These are phyloP conservation scores for Bimastos eiseni DNA, from an alignment of 2,888 invertebrate genomes.

Conservation along the genomic window DNA sequence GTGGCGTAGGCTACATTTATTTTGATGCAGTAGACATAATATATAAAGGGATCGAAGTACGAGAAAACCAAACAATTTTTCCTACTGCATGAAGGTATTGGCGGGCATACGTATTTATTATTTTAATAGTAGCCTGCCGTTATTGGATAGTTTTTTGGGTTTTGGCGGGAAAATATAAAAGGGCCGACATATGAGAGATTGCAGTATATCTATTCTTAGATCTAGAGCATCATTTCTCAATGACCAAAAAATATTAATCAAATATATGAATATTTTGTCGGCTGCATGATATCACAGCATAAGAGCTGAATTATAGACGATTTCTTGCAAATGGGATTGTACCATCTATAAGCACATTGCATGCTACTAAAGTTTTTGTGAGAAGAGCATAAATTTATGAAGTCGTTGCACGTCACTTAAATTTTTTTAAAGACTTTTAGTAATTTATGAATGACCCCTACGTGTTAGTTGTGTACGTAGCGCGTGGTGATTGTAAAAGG, in stretches of 20 bases:
- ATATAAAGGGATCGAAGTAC: background rate
- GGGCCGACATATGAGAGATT: background rate
- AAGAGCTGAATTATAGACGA: no score
- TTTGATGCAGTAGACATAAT: background rate
- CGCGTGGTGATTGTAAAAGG: background rate
- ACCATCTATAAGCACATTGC: background rate
- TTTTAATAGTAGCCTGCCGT: background rate
- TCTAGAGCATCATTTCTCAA: background rate
- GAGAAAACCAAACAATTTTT: background rate
- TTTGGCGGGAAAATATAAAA: background rate
- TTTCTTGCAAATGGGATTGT: background rate
- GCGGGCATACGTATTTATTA: background rate
- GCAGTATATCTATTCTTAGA: no score
- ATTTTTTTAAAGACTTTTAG: background rate
- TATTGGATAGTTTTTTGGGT: background rate
- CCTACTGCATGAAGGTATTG: background rate
- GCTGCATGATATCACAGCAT: no score
- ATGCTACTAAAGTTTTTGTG: background rate
- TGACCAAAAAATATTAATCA: no score
- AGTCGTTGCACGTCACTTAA: background rate
- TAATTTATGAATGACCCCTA: slow-evolving; percentile 13
- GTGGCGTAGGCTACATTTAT: no score
- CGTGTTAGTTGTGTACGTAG: background rate
- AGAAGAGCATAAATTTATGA: background rate
- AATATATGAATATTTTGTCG: no score